Evolutionary conservation across 2,888 invertebrate species (phyloP).

Genomic region (Melinopterus prodromus): DNA sequence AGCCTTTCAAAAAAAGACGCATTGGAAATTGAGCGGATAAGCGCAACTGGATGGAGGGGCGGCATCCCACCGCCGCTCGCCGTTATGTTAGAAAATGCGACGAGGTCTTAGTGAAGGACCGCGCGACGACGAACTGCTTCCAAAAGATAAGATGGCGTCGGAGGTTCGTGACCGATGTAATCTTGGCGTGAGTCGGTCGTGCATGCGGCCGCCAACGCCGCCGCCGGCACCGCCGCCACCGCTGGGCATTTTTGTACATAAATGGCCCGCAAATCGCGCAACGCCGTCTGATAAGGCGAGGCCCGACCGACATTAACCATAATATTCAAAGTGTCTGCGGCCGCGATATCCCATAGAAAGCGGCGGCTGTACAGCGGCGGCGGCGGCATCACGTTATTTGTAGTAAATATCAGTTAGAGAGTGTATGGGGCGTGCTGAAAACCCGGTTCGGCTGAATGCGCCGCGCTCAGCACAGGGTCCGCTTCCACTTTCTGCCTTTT

Average conservation of each 20-base stretch:
- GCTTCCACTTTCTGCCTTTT: constrained; percentile 4
- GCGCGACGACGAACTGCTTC: neutral
- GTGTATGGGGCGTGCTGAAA: neutral
- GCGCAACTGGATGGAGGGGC: neutral
- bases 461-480: neutral
- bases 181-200: constrained; percentile 19
- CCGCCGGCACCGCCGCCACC: neutral
- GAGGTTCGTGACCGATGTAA: constrained; percentile 33
- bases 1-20: neutral
- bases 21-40: neutral
- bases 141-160: constrained; percentile 30
- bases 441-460: neutral
- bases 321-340: constrained; percentile 44
- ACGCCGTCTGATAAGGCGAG: constrained; percentile 41
- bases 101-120: neutral
- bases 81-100: neutral
- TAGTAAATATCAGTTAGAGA: constrained; percentile 45
- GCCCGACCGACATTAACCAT: constrained; percentile 40
- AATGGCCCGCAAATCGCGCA: constrained; percentile 41
- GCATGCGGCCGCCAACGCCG: neutral
- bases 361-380: constrained; percentile 19
- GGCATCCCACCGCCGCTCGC: neutral
- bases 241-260: constrained; percentile 27
- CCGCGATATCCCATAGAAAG: constrained; percentile 30
- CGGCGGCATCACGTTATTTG: constrained; percentile 40